Evolutionary conservation across 2,888 invertebrate species (phyloP).

Genomic region (Mylabris sibirica): DNA sequence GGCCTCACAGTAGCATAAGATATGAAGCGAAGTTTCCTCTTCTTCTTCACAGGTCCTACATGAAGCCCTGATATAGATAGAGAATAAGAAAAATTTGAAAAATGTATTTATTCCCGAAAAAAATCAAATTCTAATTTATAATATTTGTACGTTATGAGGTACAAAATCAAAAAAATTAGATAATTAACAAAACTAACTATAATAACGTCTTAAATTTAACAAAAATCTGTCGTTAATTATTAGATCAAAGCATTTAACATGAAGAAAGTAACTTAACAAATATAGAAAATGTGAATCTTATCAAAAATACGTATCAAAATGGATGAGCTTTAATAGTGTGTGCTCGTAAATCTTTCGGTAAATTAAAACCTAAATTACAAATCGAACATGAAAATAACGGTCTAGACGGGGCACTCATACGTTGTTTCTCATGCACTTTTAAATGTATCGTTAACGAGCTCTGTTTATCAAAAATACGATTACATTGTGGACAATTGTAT

Average conservation of each 20-base stretch:
- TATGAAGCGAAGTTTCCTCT: no score
- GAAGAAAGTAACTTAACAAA: constrained; percentile 1
- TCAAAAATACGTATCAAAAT: constrained; percentile 49
- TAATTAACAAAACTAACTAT: neutral
- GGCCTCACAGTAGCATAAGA: no score
- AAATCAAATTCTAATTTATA: constrained; percentile 24
- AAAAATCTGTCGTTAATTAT: neutral
- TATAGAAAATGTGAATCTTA: constrained; percentile 18
- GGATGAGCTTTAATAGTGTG: constrained; percentile 59
- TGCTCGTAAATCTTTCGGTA: constrained; percentile 57
- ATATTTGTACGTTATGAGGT: constrained; percentile 31
- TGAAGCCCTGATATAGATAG: no score
- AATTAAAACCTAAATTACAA: constrained; percentile 62
- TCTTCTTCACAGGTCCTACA: no score
- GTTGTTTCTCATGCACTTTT: constrained; percentile 68
- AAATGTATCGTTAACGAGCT: constrained; percentile 70
- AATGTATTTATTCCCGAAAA: neutral
- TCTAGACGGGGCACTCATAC: constrained; percentile 54
- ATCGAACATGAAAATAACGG: constrained; percentile 65
- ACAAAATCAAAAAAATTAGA: constrained; percentile 32
- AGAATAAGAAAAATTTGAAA: neutral
- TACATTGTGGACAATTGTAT: constrained; percentile 71
- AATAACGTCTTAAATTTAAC: constrained; percentile 10
- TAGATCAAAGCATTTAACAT: no score
- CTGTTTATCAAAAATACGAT: constrained; percentile 69